Conservation (phyloP, 1,140 invertebrate genomes). For the Wiebesia pumilae region DNA sequence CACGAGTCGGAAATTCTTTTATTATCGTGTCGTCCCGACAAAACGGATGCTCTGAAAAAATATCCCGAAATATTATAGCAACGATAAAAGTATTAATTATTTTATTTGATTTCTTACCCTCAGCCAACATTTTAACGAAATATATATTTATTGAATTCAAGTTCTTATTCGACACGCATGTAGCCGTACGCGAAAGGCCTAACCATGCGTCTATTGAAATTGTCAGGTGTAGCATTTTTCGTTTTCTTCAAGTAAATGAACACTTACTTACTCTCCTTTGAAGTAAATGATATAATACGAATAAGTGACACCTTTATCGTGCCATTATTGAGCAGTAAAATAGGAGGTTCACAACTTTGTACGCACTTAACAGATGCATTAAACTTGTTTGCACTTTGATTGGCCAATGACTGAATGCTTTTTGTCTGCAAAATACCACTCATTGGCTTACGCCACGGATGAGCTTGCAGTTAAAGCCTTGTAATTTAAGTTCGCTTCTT, state of each 20-base stretch:
- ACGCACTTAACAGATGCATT: not conserved
- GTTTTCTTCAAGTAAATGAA: not conserved
- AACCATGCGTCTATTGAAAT: not conserved
- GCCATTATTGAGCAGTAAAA: constrained; percentile 1
- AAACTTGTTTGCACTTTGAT: constrained; percentile 27
- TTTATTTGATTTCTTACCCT: not conserved
- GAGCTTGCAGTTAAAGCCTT: not conserved
- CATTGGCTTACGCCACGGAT: not conserved
- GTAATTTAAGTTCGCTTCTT: not conserved
- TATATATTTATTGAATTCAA: not conserved
- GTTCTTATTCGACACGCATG: not conserved
- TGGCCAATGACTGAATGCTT: constrained; percentile 15
- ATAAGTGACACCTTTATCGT: constrained; percentile 27
- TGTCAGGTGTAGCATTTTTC: too few species aligned
- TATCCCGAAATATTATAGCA: not conserved
- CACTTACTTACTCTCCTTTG: not conserved
- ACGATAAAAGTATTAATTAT: not conserved
- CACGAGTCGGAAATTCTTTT: not conserved
- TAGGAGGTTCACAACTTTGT: not conserved
- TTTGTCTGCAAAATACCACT: constrained; percentile 15
- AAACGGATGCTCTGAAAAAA: not conserved
- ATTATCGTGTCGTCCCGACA: constrained; percentile 19
- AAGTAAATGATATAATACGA: not conserved
- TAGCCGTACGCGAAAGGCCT: not conserved
- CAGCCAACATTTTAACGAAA: not conserved